A percentile compares a stretch with the other conserved stretches of the same genome.
Conservation (phyloP, 2,113 vertebrate genomes). For the Lepidothrix coronata region DNA sequence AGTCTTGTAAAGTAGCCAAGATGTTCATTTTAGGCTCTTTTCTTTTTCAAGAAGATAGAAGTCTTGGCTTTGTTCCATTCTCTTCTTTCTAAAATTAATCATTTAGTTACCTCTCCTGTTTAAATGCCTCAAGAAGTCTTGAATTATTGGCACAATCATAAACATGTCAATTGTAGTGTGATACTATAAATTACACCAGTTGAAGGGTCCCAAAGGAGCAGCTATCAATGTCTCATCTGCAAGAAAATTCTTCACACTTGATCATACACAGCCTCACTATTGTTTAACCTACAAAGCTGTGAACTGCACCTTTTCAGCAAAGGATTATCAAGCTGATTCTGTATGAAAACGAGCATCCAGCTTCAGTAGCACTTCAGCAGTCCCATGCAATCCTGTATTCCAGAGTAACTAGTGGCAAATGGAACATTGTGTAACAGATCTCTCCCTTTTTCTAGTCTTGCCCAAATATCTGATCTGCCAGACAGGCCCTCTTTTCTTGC, state of each 20-base stretch:
- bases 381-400: neutral
- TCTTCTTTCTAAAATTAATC: neutral
- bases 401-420: neutral
- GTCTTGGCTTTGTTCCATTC: neutral
- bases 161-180: neutral
- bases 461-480: neutral
- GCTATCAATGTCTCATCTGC: neutral
- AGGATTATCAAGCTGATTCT: neutral
- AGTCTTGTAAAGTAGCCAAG: neutral
- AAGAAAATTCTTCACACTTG: neutral
- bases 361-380: neutral
- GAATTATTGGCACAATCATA: neutral
- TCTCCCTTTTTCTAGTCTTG: neutral
- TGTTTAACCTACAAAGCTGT: neutral
- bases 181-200: neutral
- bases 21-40: conserved; percentile 6
- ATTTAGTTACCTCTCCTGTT: neutral
- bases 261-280: neutral
- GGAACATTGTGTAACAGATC: neutral
- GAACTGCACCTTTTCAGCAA: neutral
- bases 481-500: neutral
- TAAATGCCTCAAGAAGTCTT: neutral
- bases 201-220: neutral
- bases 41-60: neutral
- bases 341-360: neutral